Conservation (phyloP, 2,113 vertebrate species). For the Muntiacus reevesi region DNA sequence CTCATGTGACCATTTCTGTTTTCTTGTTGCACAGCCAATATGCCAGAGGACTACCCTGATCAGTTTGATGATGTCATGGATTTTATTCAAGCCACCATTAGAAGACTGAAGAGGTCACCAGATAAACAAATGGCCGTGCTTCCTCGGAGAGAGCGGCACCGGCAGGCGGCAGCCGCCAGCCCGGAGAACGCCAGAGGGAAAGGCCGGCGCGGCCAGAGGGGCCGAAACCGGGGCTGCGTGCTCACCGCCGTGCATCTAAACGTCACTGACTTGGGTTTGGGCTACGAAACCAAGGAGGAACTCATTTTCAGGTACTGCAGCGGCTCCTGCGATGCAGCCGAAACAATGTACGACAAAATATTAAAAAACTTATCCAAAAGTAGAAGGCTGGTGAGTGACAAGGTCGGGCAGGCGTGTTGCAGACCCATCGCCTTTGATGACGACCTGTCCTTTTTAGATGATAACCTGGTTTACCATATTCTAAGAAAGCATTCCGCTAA, state of each 20-base stretch:
- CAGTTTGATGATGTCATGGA: constrained; percentile 96
- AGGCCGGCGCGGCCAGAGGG: constrained; percentile 80
- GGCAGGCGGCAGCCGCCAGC: constrained; percentile 83
- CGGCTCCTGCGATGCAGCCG: constrained; percentile 91
- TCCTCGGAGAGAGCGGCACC: constrained; percentile 84
- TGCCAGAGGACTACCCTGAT: constrained; percentile 88
- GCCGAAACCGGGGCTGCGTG: constrained; percentile 90
- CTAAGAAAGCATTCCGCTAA: constrained; percentile 98
- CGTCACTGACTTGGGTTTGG: constrained; percentile 96
- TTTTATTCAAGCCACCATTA: constrained; percentile 96
- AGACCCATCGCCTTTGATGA: constrained; percentile 95
- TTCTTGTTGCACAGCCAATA: constrained; percentile 86
- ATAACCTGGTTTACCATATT: constrained; percentile 95
- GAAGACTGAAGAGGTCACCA: constrained; percentile 90
- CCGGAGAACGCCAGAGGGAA: constrained; percentile 78
- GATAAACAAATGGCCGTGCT: constrained; percentile 80
- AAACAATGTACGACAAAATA: constrained; percentile 98
- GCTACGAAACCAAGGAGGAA: constrained; percentile 97
- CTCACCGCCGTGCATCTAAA: constrained; percentile 96
- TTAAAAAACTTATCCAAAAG: constrained; percentile 96
- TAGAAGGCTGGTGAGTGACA: constrained; percentile 94
- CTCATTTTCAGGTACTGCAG: constrained; percentile 98
- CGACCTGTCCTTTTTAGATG: constrained; percentile 96
- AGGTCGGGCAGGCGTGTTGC: constrained; percentile 92
- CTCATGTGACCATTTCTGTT: constrained; percentile 66